A percentile compares a stretch with the other conserved stretches of the same genome.
These are phyloP conservation scores for Lutraria rhynchaena DNA, from an alignment of 1,140 invertebrate species.

Conservation along the genomic window DNA sequence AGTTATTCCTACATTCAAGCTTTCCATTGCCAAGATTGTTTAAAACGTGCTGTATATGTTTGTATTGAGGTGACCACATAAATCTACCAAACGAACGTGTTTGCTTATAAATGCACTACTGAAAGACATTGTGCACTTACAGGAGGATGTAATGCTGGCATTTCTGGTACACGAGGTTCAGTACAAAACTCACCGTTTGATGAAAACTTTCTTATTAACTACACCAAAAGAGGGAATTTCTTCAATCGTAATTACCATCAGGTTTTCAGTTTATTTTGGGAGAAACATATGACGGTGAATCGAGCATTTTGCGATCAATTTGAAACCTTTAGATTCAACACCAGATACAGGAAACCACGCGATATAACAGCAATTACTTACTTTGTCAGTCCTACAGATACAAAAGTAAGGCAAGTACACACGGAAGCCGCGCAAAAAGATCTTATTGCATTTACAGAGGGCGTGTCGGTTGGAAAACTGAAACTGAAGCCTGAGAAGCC, in stretches of 20 bases:
- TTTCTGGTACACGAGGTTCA: not conserved
- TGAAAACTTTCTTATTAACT: conserved; percentile 8
- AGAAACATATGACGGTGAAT: too few species aligned
- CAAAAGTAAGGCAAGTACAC: not conserved
- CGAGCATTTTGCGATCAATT: too few species aligned
- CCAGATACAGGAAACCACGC: not conserved
- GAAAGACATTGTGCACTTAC: conserved; percentile 2
- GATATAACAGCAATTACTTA: not conserved
- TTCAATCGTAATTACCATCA: too few species aligned
- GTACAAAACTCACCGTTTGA: not conserved
- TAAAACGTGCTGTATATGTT: too few species aligned
- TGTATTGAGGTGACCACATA: too few species aligned
- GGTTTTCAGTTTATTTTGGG: too few species aligned
- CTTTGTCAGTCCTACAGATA: not conserved
- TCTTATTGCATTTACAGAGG: not conserved
- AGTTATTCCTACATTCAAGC: too few species aligned
- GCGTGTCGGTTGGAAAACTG: not conserved
- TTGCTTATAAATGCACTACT: too few species aligned
- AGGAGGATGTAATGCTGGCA: conserved; percentile 8
- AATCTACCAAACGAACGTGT: too few species aligned
- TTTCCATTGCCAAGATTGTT: too few species aligned
- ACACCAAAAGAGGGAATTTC: not conserved
- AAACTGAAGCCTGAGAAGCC: not conserved
- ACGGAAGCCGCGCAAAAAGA: not conserved
- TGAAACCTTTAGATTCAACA: too few species aligned